These are phyloP conservation scores for Philhelius pedissequus DNA, from an alignment of 2,888 invertebrate genomes.

Conservation along the genomic window DNA sequence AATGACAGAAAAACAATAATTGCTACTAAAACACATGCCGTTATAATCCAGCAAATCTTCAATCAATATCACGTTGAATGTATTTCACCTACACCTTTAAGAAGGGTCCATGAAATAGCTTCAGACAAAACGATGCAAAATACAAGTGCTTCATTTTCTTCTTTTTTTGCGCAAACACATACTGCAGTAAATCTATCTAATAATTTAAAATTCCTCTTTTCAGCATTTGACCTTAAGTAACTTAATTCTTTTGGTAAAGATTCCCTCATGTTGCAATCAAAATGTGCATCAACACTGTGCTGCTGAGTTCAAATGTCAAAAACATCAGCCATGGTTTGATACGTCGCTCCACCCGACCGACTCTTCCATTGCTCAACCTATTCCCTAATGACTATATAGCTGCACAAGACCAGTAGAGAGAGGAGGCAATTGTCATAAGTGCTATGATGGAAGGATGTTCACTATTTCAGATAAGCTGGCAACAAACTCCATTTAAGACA, in stretches of 20 bases:
- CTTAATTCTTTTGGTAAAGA: not conserved
- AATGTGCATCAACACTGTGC: not conserved
- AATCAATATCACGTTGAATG: no score
- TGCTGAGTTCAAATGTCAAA: conserved; percentile 20
- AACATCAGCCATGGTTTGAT: not conserved
- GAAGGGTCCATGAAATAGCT: no score
- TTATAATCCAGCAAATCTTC: no score
- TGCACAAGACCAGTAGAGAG: not conserved
- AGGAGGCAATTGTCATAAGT: conserved; percentile 49
- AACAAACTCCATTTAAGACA: conserved; percentile 23
- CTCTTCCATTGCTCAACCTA: not conserved
- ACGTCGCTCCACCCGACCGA: no score
- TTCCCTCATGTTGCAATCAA: not conserved
- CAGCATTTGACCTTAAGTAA: not conserved
- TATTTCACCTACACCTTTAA: no score
- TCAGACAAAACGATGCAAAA: no score
- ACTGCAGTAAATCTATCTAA: not conserved
- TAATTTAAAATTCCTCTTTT: not conserved
- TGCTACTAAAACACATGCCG: no score
- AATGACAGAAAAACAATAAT: no score
- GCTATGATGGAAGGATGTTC: conserved; percentile 36
- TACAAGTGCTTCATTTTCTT: no score
- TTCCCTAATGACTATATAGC: not conserved
- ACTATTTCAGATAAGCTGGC: not conserved
- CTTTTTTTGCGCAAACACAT: no score